Evolutionary conservation across 2,797 vertebrate species (phyloP).

Genomic region (Labroides dimidiatus): DNA sequence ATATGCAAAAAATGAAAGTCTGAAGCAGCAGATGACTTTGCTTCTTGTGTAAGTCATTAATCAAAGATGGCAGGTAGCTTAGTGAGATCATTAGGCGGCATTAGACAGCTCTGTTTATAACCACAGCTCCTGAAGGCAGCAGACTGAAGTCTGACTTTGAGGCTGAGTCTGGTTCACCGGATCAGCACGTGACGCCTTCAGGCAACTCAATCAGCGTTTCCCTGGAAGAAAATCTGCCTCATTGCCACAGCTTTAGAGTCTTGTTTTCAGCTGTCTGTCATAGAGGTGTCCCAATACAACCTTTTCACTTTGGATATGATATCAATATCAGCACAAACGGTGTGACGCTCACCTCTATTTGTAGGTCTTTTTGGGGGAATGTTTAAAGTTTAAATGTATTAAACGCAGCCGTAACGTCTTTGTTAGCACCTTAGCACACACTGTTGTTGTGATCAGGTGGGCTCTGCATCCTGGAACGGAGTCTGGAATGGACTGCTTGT

Average conservation of each 20-base stretch:
- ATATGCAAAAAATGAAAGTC: not conserved
- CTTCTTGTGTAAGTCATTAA: slow-evolving; percentile 40
- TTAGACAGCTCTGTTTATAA: slow-evolving; percentile 42
- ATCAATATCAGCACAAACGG: too few species aligned
- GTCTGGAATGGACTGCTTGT: too few species aligned
- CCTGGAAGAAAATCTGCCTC: not conserved
- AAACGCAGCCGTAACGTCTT: too few species aligned
- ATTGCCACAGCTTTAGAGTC: not conserved
- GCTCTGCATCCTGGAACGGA: too few species aligned
- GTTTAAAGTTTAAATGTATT: too few species aligned
- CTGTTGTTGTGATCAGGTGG: too few species aligned
- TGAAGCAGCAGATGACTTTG: slow-evolving; percentile 37
- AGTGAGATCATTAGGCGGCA: slow-evolving; percentile 24
- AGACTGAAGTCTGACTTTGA: slow-evolving; percentile 24
- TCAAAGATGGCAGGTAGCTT: slow-evolving; percentile 43
- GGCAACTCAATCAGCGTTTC: slow-evolving; percentile 19
- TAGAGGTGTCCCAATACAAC: too few species aligned
- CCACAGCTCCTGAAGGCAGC: slow-evolving; percentile 9
- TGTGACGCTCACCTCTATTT: too few species aligned
- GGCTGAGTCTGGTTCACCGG: slow-evolving; percentile 1
- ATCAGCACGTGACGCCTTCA: slow-evolving; percentile 31
- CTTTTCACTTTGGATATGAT: too few species aligned
- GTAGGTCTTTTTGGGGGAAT: too few species aligned
- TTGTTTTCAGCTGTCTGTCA: slow-evolving; percentile 9
- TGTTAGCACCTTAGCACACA: too few species aligned